A percentile compares a stretch with the other conserved stretches of the same genome.
Conservation (phyloP, 1,140 invertebrate species). For the Ctenoplectra terminalis region DNA sequence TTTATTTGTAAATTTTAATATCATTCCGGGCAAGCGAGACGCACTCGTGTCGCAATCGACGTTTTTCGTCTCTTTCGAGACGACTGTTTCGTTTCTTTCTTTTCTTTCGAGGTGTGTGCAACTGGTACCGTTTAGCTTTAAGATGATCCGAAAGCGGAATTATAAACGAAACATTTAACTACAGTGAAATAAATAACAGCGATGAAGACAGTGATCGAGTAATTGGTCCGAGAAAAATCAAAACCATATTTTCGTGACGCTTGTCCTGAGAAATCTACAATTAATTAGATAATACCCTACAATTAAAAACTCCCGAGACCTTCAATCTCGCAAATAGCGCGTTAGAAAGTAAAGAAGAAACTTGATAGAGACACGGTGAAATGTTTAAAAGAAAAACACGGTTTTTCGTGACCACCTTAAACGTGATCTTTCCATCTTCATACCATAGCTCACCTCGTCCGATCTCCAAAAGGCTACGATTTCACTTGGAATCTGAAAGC, state of each 20-base stretch:
- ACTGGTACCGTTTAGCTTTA: neutral
- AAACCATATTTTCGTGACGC: no score
- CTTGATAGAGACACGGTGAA: neutral
- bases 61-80: neutral
- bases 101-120: no score
- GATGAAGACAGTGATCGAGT: no score
- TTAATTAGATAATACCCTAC: neutral
- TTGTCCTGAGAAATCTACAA: neutral
- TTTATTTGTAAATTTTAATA: conserved; percentile 28
- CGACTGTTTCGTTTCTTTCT: neutral
- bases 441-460: no score
- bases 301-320: neutral
- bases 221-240: no score
- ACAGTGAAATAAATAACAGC: no score
- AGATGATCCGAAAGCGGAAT: no score
- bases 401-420: neutral
- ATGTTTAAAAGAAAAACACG: neutral
- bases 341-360: conserved; percentile 1
- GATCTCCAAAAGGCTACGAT: neutral
- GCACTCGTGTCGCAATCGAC: neutral
- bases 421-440: neutral
- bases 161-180: no score
- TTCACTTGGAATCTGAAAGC: neutral
- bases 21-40: neutral
- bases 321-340: neutral